phyloP scores from a whole-genome alignment of 2,113 vertebrate genomes.

The Pelobates fuscus region DNA sequence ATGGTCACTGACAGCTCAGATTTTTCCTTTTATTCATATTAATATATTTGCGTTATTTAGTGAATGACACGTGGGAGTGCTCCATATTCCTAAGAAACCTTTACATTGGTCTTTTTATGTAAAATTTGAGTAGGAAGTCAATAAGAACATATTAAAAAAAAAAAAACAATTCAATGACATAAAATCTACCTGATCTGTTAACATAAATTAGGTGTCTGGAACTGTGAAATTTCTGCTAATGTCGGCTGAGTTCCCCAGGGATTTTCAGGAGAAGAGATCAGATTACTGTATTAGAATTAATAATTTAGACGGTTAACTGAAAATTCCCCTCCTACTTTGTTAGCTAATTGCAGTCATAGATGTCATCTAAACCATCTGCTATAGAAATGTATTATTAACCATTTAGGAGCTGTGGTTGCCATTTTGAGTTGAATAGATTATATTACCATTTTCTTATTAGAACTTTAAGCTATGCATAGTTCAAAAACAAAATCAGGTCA shows the following conservation, averaged over 20 bases:
- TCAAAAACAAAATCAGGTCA: too few species aligned
- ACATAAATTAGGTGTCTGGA: not conserved
- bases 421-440: too few species aligned
- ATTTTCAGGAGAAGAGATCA: conserved; percentile 18
- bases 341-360: conserved; percentile 39
- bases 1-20: too few species aligned
- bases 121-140: too few species aligned
- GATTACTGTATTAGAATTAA: conserved; percentile 39
- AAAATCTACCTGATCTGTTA: not conserved
- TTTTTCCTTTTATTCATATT: too few species aligned
- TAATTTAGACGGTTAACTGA: conserved; percentile 35
- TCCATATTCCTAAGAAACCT: too few species aligned
- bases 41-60: too few species aligned
- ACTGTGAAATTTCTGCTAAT: conserved; percentile 9
- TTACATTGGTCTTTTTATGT: too few species aligned
- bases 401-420: not conserved
- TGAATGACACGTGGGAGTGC: too few species aligned
- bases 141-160: too few species aligned
- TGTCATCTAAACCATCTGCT: conserved; percentile 32
- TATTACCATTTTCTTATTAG: too few species aligned
- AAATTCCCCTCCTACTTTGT: conserved; percentile 22
- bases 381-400: conserved; percentile 8
- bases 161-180: not conserved
- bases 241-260: conserved; percentile 15
- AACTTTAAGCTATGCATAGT: too few species aligned